Base-by-base conservation (phyloP, 53 echinoderm and acorn worm species). In the Antedon mediterranea region DNA sequence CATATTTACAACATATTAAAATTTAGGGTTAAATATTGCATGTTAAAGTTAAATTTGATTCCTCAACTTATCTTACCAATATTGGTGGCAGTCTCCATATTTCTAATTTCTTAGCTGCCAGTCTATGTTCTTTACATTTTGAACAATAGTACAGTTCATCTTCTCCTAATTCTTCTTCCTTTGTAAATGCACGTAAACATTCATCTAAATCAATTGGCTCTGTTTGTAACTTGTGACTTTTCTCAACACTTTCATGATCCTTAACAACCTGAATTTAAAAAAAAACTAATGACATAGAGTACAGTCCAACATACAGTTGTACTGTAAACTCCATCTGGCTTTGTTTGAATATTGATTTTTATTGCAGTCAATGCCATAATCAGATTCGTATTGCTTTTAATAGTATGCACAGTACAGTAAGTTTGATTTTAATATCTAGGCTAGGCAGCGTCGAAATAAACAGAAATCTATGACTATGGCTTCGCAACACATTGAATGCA, bases 121-220 rank as follows among this genome's bases (percentile, higher is more conserved):
- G 77, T 43, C 91, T 80, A 75, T 95, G 95, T 42, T 91, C 89
- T 74, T 92, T 89, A 43, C 95, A 95, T 78, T 95, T 95, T 42
- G 95, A 95, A 82, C 95, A 95, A 76, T 95, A 95, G 85, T 91
- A 95, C 78, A 92, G 80, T 79, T 95, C 95, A 77, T 95, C 95
- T 73, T 95, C 95, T 27, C 95, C 95, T 23, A 95, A 81, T 71
- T 92, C 95, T 71, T 95, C 95, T 75, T 95, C 95, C 79, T 95
- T 95, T 71, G 95, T 95, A 85, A 95, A 95, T 28, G 95, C 95
- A 73, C 91, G 78, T 34, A 95, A 84, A 77, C 95, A 95, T 76
- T 91, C 91, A 78, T 95, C 95, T 28, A 95, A 89, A 73, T 89
- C 83, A 78, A 95, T 95, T 44, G 95, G 95, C 43, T 92, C 95